Evolutionary conservation across 2,888 invertebrate genomes (phyloP).

Genomic region (Stomorhina lunata): DNA sequence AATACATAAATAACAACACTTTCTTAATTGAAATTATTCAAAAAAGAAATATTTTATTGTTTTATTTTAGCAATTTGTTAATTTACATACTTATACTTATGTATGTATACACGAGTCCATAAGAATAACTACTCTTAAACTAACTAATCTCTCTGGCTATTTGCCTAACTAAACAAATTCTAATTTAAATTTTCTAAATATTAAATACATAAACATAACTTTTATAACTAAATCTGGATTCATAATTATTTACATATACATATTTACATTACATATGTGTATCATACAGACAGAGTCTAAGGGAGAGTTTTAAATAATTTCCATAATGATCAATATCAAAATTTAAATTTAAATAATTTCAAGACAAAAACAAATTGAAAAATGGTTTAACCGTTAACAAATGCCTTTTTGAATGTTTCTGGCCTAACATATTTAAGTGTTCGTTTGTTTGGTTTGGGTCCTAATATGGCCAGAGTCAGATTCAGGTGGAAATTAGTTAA

Average conservation of each 20-base stretch:
- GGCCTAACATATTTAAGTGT: no score
- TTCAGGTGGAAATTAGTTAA: conserved; percentile 20
- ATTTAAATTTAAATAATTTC: no score
- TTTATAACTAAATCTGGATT: no score
- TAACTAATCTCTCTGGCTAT: not conserved
- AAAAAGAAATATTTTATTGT: not conserved
- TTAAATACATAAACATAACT: not conserved
- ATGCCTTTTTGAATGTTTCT: no score
- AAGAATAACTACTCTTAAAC: not conserved
- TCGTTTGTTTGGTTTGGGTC: not conserved
- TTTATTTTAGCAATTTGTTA: conserved; percentile 8
- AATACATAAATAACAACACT: not conserved
- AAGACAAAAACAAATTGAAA: not conserved
- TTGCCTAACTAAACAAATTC: not conserved
- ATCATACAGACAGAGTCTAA: not conserved
- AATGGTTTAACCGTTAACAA: not conserved
- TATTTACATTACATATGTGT: no score
- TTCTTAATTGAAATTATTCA: not conserved
- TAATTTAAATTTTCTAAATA: conserved; percentile 14
- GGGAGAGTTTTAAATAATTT: conserved; percentile 22
- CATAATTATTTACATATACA: not conserved
- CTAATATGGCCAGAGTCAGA: not conserved
- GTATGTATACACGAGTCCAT: no score
- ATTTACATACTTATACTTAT: not conserved
- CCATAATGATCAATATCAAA: conserved; percentile 27